A percentile compares a stretch with the other conserved stretches of the same genome.
phyloP scores from a whole-genome alignment of 2,797 vertebrate genomes.

The Pseudotriccus pelzelni region DNA sequence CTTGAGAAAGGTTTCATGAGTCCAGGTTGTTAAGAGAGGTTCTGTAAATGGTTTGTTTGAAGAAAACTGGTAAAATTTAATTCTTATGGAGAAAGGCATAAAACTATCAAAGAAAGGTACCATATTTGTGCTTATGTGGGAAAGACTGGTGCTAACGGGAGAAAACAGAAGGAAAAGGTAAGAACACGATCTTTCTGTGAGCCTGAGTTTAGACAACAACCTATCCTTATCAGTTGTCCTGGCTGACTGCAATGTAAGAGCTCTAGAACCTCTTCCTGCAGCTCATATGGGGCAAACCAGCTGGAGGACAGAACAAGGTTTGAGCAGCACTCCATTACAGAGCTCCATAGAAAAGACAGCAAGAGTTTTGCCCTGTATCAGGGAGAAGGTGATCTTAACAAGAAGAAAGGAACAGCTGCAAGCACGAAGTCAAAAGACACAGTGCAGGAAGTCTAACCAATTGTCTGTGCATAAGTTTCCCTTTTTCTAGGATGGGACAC shows the following conservation, averaged over 20 bases:
- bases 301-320: background rate
- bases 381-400: background rate
- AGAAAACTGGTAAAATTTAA: background rate
- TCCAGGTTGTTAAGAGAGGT: background rate
- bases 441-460: background rate
- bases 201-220: background rate
- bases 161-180: background rate
- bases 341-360: background rate
- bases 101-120: background rate
- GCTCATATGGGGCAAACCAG: background rate
- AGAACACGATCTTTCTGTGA: background rate
- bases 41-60: background rate
- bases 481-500: background rate
- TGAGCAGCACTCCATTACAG: background rate
- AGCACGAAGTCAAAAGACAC: background rate
- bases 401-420: background rate
- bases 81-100: background rate
- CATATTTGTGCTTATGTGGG: background rate
- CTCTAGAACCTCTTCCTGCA: background rate
- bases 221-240: background rate
- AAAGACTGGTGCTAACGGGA: background rate
- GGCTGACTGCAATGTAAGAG: background rate
- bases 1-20: background rate
- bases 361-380: background rate
- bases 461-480: background rate